These are phyloP conservation scores for Xiphophorus couchianus DNA, from an alignment of 2,113 vertebrate genomes.

Conservation along the genomic window DNA sequence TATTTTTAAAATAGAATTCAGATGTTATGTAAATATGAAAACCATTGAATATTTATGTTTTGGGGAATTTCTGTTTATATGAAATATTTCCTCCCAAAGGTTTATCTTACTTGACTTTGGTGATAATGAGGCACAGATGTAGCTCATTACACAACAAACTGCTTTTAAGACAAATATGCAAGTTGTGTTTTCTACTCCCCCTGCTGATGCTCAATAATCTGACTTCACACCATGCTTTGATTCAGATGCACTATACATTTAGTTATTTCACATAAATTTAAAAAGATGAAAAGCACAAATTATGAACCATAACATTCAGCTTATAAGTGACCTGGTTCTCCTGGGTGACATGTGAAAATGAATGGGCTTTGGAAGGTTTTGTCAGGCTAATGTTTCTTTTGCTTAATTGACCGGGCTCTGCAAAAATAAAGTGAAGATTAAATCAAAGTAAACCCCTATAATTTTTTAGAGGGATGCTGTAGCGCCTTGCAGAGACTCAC, in stretches of 20 bases:
- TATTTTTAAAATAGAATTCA: constrained; percentile 28
- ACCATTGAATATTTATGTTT: constrained; percentile 28
- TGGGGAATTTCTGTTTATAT: constrained; percentile 51
- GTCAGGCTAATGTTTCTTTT: background rate
- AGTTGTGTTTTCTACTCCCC: constrained; percentile 43
- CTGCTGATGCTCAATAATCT: too few relatives aligned
- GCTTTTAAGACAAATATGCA: constrained; percentile 29
- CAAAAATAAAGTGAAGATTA: background rate
- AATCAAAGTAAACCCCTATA: background rate
- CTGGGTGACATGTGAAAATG: background rate
- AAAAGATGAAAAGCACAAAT: constrained; percentile 3
- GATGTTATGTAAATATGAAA: constrained; percentile 53
- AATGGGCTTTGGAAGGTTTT: background rate
- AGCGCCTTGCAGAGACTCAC: background rate
- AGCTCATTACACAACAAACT: constrained; percentile 13
- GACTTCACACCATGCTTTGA: background rate
- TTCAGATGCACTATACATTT: background rate
- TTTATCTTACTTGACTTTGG: constrained; percentile 34
- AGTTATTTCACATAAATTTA: background rate
- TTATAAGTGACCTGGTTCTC: background rate
- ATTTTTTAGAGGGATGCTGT: too few relatives aligned
- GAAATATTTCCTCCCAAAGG: constrained; percentile 22
- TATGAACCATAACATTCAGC: background rate
- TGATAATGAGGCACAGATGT: constrained; percentile 15
- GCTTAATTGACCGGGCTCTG: background rate